Percentiles rank a stretch among this genome's conserved stretches.
These are phyloP conservation scores for Nycteola revayana DNA, from an alignment of 2,888 invertebrate species.

Conservation along the genomic window DNA sequence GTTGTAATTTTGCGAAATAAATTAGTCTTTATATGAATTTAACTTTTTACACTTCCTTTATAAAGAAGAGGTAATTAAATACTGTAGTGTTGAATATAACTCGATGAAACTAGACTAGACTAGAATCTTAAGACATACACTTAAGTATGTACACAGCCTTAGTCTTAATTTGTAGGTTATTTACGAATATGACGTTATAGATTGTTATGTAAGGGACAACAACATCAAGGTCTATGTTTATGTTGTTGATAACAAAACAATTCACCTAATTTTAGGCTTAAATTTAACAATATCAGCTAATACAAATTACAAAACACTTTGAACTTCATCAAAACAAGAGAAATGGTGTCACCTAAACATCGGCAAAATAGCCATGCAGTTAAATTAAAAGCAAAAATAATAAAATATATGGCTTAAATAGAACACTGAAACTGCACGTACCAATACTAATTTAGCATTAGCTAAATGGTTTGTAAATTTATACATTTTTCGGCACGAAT, in stretches of 20 bases:
- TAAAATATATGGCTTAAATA: not conserved
- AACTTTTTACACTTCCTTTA: no score
- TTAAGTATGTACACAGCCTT: no score
- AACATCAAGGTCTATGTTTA: slow-evolving; percentile 46
- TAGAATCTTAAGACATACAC: no score
- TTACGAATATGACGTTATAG: slow-evolving; percentile 60
- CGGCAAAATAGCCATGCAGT: not conserved
- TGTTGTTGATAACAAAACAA: slow-evolving; percentile 21
- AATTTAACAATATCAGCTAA: slow-evolving; percentile 2
- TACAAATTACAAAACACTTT: slow-evolving; percentile 8
- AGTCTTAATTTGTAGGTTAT: slow-evolving; percentile 63
- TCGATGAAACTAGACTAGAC: no score
- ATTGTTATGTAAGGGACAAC: slow-evolving; percentile 74
- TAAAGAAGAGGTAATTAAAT: no score
- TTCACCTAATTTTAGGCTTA: slow-evolving; percentile 1
- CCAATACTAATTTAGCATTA: slow-evolving; percentile 68
- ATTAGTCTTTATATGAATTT: no score
- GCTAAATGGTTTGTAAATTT: slow-evolving; percentile 70
- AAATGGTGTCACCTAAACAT: slow-evolving; percentile 1
- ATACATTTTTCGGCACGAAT: slow-evolving; percentile 74
- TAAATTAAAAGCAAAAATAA: not conserved
- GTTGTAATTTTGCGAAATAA: no score
- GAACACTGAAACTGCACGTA: slow-evolving; percentile 38
- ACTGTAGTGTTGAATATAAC: no score
- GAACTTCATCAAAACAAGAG: slow-evolving; percentile 26